Evolutionary conservation across 2,797 vertebrate species (phyloP).

Genomic region (Sebastes steindachneri): DNA sequence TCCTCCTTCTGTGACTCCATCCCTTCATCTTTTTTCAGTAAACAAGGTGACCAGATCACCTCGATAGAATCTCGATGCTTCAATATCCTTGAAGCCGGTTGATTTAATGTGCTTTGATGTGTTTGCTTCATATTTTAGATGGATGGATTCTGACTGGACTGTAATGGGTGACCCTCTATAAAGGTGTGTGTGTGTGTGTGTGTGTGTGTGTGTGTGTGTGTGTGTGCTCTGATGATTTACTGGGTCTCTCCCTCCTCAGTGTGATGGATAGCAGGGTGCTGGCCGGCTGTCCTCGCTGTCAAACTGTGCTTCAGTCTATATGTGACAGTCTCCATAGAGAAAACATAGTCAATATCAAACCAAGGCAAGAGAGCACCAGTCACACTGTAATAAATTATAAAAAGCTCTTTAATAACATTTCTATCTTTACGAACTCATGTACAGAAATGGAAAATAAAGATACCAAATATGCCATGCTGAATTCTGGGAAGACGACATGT

Average conservation of each 20-base stretch:
- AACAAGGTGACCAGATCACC: not conserved
- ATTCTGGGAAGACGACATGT: too few species aligned
- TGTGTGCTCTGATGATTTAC: not conserved
- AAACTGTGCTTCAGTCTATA: not conserved
- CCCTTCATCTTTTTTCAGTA: not conserved
- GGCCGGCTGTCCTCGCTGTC: not conserved
- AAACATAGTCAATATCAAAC: not conserved
- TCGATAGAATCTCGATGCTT: not conserved
- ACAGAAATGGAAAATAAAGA: not conserved
- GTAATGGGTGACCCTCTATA: not conserved
- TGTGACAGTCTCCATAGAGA: not conserved
- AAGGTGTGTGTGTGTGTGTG: too few species aligned
- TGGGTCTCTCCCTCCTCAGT: not conserved
- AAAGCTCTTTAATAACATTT: not conserved
- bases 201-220: not conserved
- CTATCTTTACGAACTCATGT: not conserved
- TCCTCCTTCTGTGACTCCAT: not conserved
- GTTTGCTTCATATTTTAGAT: not conserved
- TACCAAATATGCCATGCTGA: too few species aligned
- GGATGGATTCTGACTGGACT: not conserved
- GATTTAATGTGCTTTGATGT: not conserved
- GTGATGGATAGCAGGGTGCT: slow-evolving; percentile 2
- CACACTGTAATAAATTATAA: not conserved
- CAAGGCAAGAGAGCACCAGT: not conserved
- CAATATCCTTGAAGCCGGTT: not conserved